Evolutionary conservation across 2,797 vertebrate genomes (phyloP).

Genomic region (Lutjanus campechanus): DNA sequence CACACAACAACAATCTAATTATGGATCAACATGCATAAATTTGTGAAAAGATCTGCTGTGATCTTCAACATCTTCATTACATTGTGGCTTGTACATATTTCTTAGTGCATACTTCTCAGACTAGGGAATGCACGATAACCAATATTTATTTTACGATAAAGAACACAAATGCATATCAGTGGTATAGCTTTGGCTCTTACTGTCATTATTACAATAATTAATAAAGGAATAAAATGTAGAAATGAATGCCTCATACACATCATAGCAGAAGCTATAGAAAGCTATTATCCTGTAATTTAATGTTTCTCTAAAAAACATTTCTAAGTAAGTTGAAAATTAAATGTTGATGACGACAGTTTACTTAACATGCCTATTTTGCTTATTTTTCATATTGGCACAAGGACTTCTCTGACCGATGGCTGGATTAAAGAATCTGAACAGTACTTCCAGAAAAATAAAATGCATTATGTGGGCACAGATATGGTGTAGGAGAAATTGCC

Average conservation of each 20-base stretch:
- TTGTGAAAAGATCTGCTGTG: slow-evolving; percentile 6
- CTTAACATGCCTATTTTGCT: not conserved
- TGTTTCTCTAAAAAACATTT: not conserved
- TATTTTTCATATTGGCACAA: not conserved
- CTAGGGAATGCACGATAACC: not conserved
- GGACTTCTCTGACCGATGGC: not conserved
- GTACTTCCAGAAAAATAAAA: not conserved
- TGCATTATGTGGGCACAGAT: not conserved
- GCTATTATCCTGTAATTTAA: not conserved
- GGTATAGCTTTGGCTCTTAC: not conserved
- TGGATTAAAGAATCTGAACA: not conserved
- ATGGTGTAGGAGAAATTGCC: not conserved
- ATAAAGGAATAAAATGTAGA: not conserved
- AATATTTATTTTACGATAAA: not conserved
- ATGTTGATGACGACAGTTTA: not conserved
- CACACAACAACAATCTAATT: not conserved
- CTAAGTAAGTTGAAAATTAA: not conserved
- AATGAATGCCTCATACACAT: not conserved
- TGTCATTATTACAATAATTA: not conserved
- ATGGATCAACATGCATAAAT: not conserved
- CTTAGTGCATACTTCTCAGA: not conserved
- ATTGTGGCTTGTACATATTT: not conserved
- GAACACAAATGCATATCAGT: not conserved
- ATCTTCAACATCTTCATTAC: not conserved
- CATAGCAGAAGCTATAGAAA: not conserved